Evolutionary conservation across 1,140 invertebrate species (phyloP).

Genomic region (Araneus ventricosus): DNA sequence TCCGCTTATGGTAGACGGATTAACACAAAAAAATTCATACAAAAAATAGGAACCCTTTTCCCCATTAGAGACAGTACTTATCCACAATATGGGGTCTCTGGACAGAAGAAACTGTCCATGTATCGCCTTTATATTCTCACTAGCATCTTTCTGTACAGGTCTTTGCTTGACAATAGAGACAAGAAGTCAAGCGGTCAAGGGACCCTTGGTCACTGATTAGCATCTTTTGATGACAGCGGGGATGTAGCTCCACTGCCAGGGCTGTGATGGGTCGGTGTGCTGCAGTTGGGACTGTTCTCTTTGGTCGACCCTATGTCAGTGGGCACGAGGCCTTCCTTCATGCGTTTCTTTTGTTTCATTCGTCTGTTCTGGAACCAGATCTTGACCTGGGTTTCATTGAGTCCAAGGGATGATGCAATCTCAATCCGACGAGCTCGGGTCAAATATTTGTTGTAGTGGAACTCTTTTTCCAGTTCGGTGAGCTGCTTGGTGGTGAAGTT

Average conservation of each 20-base stretch:
- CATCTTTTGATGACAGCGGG: conserved; percentile 57
- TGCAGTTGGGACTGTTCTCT: conserved; percentile 66
- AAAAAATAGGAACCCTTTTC: conserved; percentile 25
- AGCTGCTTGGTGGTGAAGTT: conserved; percentile 99
- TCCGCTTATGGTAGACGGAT: neutral
- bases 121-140: conserved; percentile 1
- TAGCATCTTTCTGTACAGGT: neutral
- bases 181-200: neutral
- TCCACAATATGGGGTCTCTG: neutral
- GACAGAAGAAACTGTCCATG: neutral
- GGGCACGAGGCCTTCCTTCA: conserved; percentile 89
- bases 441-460: conserved; percentile 99
- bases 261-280: conserved; percentile 12
- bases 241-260: conserved; percentile 15
- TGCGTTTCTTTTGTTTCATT: conserved; percentile 79
- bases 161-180: neutral
- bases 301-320: conserved; percentile 80
- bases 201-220: conserved; percentile 55
- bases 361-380: conserved; percentile 81
- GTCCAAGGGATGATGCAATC: conserved; percentile 95
- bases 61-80: neutral
- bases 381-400: conserved; percentile 95
- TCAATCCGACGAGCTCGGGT: conserved; percentile 97
- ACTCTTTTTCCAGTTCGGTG: conserved; percentile 99
- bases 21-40: neutral